A percentile compares a stretch with the other conserved stretches of the same genome.
phyloP scores from a whole-genome alignment of 1,140 invertebrate genomes.

The Scaptomyza graminum region DNA sequence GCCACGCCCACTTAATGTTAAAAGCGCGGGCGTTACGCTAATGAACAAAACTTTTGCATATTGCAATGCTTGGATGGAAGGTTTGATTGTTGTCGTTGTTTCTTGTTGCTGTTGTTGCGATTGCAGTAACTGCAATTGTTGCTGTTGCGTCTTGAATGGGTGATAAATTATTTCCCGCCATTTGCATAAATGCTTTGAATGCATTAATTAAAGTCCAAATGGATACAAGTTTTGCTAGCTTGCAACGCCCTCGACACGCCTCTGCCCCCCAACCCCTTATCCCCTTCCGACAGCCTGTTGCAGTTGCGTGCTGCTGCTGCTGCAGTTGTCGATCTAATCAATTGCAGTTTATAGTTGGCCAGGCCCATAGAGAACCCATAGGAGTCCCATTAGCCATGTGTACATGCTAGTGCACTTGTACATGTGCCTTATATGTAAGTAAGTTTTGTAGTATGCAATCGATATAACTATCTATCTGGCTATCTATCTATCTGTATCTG shows the following conservation, averaged over 20 bases:
- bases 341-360: conserved; percentile 81
- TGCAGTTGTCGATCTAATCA: conserved; percentile 73
- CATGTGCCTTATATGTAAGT: conserved; percentile 31
- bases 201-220: conserved; percentile 83
- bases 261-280: conserved; percentile 24
- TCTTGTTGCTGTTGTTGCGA: conserved; percentile 36
- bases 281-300: conserved; percentile 6
- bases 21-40: conserved; percentile 74
- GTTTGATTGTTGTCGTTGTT: conserved; percentile 53
- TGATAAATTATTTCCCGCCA: conserved; percentile 83
- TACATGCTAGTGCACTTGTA: conserved; percentile 35
- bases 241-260: conserved; percentile 58
- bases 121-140: conserved; percentile 28
- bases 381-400: conserved; percentile 65
- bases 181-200: conserved; percentile 83
- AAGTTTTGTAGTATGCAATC: conserved; percentile 6
- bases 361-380: conserved; percentile 78
- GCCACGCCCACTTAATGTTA: conserved; percentile 66
- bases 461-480: conserved; percentile 19
- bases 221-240: conserved; percentile 37
- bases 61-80: conserved; percentile 72
- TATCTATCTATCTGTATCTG: conserved; percentile 38
- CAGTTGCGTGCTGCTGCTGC: conserved; percentile 23
- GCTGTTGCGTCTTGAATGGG: conserved; percentile 74
- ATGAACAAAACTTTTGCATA: conserved; percentile 71